phyloP scores from a whole-genome alignment of 2,797 vertebrate species.

The Parauchenoglanis ngamensis region DNA sequence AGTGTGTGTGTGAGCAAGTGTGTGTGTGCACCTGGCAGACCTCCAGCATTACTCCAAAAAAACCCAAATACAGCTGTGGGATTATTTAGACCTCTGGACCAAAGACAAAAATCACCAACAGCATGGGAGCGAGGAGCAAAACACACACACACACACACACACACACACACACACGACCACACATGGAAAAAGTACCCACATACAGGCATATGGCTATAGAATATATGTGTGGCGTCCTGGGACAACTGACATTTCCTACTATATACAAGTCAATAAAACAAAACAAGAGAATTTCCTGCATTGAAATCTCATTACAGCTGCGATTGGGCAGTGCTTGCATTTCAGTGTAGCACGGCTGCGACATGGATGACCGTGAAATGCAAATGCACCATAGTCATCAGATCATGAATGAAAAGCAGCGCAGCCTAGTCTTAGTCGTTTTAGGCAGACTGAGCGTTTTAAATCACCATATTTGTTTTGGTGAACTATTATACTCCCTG shows the following conservation, averaged over 20 bases:
- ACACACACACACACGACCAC: not conserved
- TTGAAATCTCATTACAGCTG: not conserved
- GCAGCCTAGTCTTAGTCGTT: not conserved
- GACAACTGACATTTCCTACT: not conserved
- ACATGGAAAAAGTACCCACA: not conserved
- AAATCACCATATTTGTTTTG: not conserved
- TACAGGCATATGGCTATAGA: not conserved
- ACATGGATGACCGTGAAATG: too few relatives aligned
- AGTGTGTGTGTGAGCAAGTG: not conserved
- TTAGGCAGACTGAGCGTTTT: not conserved
- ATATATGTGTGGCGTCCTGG: not conserved
- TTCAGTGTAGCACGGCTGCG: too few relatives aligned
- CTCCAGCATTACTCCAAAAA: not conserved
- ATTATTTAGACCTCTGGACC: conserved; percentile 44
- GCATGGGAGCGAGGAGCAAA: not conserved
- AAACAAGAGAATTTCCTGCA: not conserved
- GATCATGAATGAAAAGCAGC: not conserved
- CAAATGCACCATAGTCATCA: too few relatives aligned
- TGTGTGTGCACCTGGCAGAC: not conserved
- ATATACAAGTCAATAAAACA: not conserved
- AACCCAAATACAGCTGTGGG: conserved; percentile 70
- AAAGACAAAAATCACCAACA: conserved; percentile 58
- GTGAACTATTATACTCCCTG: not conserved
- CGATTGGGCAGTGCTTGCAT: not conserved
- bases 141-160: conserved; percentile 1